A percentile compares a stretch with the other conserved stretches of the same genome.
Conservation (phyloP, 2,113 vertebrate species). For the Carollia perspicillata region DNA sequence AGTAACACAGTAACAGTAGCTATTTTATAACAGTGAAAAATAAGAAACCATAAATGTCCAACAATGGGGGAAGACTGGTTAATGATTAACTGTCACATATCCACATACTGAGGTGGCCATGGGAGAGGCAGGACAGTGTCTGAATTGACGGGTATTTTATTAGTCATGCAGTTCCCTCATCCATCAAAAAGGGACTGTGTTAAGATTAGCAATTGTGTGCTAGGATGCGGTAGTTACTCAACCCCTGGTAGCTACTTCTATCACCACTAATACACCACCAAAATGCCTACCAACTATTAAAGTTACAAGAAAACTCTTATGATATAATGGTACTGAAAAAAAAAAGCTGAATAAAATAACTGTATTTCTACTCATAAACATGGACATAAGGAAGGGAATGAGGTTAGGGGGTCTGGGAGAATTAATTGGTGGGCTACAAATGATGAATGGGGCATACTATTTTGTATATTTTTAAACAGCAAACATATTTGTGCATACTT, state of each 20-base stretch:
- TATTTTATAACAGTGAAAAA: background rate
- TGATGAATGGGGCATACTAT: background rate
- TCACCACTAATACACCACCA: background rate
- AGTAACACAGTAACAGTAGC: background rate
- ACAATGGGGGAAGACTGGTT: background rate
- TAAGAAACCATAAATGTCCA: background rate
- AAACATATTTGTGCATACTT: background rate
- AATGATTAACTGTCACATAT: background rate
- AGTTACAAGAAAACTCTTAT: background rate
- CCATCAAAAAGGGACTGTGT: background rate
- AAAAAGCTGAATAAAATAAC: background rate
- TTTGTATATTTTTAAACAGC: background rate
- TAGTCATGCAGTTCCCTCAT: background rate
- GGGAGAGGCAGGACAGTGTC: background rate
- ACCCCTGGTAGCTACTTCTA: background rate
- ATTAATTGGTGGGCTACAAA: background rate
- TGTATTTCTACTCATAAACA: background rate
- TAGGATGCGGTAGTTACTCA: background rate
- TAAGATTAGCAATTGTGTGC: background rate
- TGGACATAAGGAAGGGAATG: background rate
- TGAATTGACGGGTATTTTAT: background rate
- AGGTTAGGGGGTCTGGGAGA: background rate
- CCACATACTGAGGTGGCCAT: background rate
- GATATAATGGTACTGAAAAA: background rate
- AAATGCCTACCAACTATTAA: background rate